Base-by-base conservation (phyloP, 2,113 vertebrate species). In the Hippocampus comes region DNA sequence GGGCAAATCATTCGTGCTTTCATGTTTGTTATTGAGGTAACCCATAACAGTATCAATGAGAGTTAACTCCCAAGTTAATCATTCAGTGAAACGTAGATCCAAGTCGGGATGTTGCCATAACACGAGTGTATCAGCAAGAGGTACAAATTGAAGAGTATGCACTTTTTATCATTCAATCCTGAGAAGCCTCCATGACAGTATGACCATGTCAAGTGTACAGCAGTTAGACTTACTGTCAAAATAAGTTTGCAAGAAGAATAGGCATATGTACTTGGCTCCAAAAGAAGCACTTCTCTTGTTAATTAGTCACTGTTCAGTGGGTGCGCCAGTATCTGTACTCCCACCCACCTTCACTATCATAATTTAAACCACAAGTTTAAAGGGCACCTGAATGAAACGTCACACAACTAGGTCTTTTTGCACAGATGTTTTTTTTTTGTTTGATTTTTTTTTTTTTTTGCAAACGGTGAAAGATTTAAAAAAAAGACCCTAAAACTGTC, bases 281-380 rank as follows among this genome's bases (percentile, higher is more conserved):
- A 80, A 34, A 76, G 55, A 84, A 20, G 74, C 71, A 30, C 18
- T 0, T 59, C 60, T 70, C 23, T 56, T 63, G 34, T 65, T 65
- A 43, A 63, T 63, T 20, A 63, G 61, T 63, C n/a, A 63, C 69
- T 14, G 51, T 74, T 83, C 46, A 80, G 49, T 67, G 70, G 63
- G 34, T 78, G 59, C 42, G 38, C 34, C 10, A 10, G 49, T 78
- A 71, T 75, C 66, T 59, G 25, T 4, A 7, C 25, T 21, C 48
- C 42, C 70, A 71, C 56, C 68, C 75, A 68, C 68, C 57, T 2
- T 49, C 1, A 57, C 51, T 60, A 43, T 82, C 66, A 51, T 17
- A 46, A 68, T 21, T 48, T 61, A 73, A 43, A 49, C 51, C 53
- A 6, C 59, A 56, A 10, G 67, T 78, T 81, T 38, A 78, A 75